These are phyloP conservation scores for Rhyzopertha dominica DNA, from an alignment of 1,140 invertebrate species.

Conservation along the genomic window DNA sequence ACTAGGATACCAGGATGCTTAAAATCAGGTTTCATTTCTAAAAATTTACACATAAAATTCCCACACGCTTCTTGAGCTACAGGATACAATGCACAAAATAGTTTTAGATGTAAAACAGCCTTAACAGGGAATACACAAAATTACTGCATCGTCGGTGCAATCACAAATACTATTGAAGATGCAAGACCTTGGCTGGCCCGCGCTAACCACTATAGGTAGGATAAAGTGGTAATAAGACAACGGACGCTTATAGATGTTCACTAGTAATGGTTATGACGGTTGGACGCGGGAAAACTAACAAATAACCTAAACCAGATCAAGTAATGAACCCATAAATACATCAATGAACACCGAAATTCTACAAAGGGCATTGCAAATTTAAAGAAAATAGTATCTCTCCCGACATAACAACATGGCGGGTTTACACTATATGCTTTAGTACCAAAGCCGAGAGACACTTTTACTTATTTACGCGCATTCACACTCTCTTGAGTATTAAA, in stretches of 20 bases:
- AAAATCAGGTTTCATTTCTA: no score
- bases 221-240: conserved; percentile 33
- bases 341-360: conserved; percentile 15
- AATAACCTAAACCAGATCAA: conserved; percentile 32
- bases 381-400: conserved; percentile 18
- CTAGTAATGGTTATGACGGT: conserved; percentile 33
- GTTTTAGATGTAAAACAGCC: no score
- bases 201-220: conserved; percentile 26
- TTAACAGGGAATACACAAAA: background rate
- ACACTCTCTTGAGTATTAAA: conserved; percentile 4
- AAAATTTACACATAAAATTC: no score
- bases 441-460: conserved; percentile 28
- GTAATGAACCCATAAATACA: conserved; percentile 30
- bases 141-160: conserved; percentile 6
- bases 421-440: conserved; percentile 35
- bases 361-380: conserved; percentile 2
- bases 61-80: no score
- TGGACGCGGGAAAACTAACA: conserved; percentile 40
- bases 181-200: conserved; percentile 29
- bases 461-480: conserved; percentile 12
- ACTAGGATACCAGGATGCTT: no score
- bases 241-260: conserved; percentile 32
- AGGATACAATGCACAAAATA: no score
- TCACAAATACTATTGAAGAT: conserved; percentile 5
- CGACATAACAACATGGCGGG: conserved; percentile 44